Percentiles rank a stretch among this genome's conserved stretches.
Evolutionary conservation across 2,113 vertebrate genomes (phyloP).

Genomic region (Gulo gulo): DNA sequence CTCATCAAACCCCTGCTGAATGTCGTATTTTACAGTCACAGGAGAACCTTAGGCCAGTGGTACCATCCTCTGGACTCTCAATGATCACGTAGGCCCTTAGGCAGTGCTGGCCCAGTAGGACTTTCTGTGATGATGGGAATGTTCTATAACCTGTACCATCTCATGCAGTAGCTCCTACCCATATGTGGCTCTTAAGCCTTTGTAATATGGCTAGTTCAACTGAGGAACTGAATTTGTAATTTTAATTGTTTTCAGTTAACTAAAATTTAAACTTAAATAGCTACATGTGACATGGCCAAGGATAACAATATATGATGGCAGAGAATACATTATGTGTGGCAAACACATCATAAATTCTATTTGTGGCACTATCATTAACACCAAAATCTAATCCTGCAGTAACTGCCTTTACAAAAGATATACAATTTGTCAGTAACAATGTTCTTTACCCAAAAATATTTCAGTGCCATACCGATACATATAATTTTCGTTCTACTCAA

Average conservation of each 20-base stretch:
- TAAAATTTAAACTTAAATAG: conserved; percentile 25
- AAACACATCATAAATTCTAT: background rate
- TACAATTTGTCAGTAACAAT: background rate
- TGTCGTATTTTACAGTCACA: background rate
- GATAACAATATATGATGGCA: background rate
- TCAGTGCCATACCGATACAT: background rate
- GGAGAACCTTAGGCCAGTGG: background rate
- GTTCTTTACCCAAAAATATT: background rate
- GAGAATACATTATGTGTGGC: background rate
- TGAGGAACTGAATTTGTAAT: background rate
- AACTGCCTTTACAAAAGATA: conserved; percentile 28
- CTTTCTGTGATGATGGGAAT: background rate
- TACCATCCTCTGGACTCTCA: background rate
- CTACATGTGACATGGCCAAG: background rate
- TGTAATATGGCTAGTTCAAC: background rate
- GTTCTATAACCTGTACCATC: background rate
- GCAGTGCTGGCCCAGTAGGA: background rate
- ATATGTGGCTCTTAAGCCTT: background rate
- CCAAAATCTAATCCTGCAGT: background rate
- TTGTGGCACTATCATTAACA: background rate
- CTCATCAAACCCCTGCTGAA: background rate
- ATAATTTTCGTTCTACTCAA: background rate
- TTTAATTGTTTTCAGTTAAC: conserved; percentile 17
- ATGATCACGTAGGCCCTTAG: background rate
- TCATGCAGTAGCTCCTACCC: background rate